Conservation (phyloP, 1,140 invertebrate genomes). For the Thaumetopoea pityocampa region DNA sequence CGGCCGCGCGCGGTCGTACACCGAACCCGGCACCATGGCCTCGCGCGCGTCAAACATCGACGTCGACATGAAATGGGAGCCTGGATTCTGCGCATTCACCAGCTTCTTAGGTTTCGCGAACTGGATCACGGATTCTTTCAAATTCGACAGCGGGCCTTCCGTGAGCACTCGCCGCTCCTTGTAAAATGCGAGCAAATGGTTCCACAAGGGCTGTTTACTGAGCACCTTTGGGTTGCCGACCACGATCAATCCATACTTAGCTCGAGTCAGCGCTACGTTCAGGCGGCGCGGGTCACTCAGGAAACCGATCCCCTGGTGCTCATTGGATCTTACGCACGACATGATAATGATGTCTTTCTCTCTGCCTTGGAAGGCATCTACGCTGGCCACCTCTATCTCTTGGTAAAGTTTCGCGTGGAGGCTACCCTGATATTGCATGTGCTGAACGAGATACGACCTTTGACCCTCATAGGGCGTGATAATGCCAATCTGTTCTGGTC, state of each 20-base stretch:
- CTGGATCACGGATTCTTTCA: conserved; percentile 97
- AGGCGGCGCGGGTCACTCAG: conserved; percentile 97
- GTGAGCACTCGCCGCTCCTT: conserved; percentile 98
- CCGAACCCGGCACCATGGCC: conserved; percentile 89
- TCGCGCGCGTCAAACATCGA: conserved; percentile 95
- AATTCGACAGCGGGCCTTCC: conserved; percentile 97
- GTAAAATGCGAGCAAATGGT: conserved; percentile 97
- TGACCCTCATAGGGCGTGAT: conserved; percentile 99
- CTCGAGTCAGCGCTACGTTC: conserved; percentile 98
- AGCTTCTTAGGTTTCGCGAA: conserved; percentile 98
- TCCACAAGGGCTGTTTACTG: conserved; percentile 98
- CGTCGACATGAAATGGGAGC: conserved; percentile 97
- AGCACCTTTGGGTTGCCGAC: conserved; percentile 99
- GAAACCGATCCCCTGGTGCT: conserved; percentile 97
- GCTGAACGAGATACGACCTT: conserved; percentile 97
- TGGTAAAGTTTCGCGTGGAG: conserved; percentile 98
- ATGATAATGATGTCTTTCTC: conserved; percentile 99
- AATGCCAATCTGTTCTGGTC: conserved; percentile 99
- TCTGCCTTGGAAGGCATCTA: conserved; percentile 98
- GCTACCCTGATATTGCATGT: conserved; percentile 99
- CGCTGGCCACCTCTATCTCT: conserved; percentile 99
- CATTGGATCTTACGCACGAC: conserved; percentile 94
- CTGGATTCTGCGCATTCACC: conserved; percentile 95
- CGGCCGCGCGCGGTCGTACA: conserved; percentile 76
- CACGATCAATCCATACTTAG: conserved; percentile 98